Evolutionary conservation across 2,113 vertebrate genomes (phyloP), one percentile per base, ranked within the genome.

Genomic region (Trochalopteron elliotii): DNA sequence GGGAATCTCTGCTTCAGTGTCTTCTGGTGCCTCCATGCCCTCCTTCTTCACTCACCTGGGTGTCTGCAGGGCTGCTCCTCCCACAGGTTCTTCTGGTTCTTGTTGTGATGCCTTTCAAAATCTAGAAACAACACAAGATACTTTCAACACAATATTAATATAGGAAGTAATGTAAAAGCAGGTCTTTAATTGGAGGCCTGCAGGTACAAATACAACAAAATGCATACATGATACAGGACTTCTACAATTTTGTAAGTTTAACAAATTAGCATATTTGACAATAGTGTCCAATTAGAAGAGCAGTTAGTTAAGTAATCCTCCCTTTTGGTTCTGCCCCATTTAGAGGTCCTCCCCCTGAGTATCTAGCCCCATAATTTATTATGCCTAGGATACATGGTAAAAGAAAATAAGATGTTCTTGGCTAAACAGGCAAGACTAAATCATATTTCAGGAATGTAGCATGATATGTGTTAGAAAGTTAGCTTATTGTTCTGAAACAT

Each of bases 1-100:
- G 33, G n/a, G 28, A 57, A 40, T 52, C 25, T 79, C 7, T 59
- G 16, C 69, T 30, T 5, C 0, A 0, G 11, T 3, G 2, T 49
- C 17, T 20, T 60, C 37, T 3, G 4, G 39, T 77, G 39, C 24
- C 45, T 74, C 47, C 22, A 20, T 30, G 33, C 27, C 14, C 37
- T 50, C 17, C 35, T 86, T 42, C 35, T 86, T 60, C 47, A 40
- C 21, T 67, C 31, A 39, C 12, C 40, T 60, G 20, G 15, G 7
- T 60, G 65, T 40, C 60, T 74, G 37, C 60, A 68, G 60, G 39
- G 33, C 10, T 76, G 16, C 24, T 87, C 28, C 31, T 77, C 70
- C 68, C 28, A 1, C 5, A 12, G 12, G 5, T 33, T 79, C 28
- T 87, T 83, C 37, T 55, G 24, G 30, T 59, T 83, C 11, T 53